Evolutionary conservation across 2,797 vertebrate species (phyloP).

Genomic region (Argentina silus): DNA sequence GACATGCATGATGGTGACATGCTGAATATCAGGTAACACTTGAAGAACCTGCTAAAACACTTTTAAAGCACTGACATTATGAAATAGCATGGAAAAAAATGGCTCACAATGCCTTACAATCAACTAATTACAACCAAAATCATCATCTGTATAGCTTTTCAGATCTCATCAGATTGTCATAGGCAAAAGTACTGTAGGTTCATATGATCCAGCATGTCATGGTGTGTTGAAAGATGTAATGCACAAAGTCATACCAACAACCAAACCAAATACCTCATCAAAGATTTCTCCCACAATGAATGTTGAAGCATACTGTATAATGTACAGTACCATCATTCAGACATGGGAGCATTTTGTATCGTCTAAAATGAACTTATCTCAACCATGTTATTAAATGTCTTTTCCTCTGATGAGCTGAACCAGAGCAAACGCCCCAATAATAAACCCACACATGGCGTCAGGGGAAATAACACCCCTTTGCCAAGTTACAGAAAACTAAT

Average conservation of each 20-base stretch:
- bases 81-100: no score
- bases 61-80: neutral
- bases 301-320: neutral
- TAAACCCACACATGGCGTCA: slow-evolving; percentile 46
- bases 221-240: no score
- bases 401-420: slow-evolving; percentile 35
- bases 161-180: no score
- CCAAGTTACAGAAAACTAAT: slow-evolving; percentile 66
- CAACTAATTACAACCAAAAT: no score
- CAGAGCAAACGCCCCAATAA: slow-evolving; percentile 42
- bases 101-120: no score
- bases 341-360: no score
- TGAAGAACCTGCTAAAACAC: neutral
- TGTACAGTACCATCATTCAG: neutral
- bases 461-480: slow-evolving; percentile 68
- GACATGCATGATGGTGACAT: neutral
- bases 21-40: neutral
- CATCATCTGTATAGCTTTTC: no score
- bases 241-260: no score
- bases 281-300: no score
- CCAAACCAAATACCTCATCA: no score
- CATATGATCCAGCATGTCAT: no score
- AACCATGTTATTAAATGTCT: slow-evolving; percentile 50
- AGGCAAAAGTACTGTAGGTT: no score
- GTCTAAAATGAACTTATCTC: slow-evolving; percentile 59